These are phyloP conservation scores for Platygyra sinensis DNA, from an alignment of 64 coral and sea anemone genomes.

Conservation along the genomic window DNA sequence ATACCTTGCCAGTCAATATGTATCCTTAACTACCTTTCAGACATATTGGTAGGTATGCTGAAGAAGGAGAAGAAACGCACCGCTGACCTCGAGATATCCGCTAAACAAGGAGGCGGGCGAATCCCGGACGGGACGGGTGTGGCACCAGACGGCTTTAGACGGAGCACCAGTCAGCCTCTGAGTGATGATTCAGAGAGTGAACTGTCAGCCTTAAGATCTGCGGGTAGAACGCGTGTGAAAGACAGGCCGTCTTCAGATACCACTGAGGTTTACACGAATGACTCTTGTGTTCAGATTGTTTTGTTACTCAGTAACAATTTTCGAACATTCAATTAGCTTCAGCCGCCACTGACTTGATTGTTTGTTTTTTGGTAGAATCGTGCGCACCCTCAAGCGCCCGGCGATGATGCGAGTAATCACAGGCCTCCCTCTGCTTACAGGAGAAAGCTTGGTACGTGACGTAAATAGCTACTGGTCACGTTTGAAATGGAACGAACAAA, in stretches of 20 bases:
- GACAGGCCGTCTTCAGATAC: conserved; percentile 69
- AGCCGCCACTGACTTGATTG: background rate
- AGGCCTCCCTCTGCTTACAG: conserved; percentile 47
- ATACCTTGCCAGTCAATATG: background rate
- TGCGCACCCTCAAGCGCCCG: conserved; percentile 43
- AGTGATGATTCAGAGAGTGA: conserved; percentile 56
- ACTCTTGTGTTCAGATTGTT: background rate
- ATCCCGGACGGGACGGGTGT: background rate
- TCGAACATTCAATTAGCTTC: too few species aligned
- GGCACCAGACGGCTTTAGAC: conserved; percentile 18
- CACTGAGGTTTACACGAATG: conserved; percentile 23
- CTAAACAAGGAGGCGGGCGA: conserved; percentile 20
- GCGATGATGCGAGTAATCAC: conserved; percentile 30
- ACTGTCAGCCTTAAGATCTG: conserved; percentile 27
- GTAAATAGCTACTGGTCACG: too few species aligned
- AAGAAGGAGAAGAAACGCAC: conserved; percentile 93
- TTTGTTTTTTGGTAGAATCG: conserved; percentile 21
- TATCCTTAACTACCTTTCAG: conserved; percentile 50
- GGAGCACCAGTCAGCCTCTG: conserved; percentile 53
- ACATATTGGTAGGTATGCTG: conserved; percentile 94
- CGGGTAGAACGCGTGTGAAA: conserved; percentile 26
- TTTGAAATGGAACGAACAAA: background rate
- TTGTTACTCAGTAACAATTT: too few species aligned
- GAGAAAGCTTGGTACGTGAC: background rate
- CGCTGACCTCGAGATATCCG: conserved; percentile 46